Percentiles rank a stretch among this genome's conserved stretches.
These are phyloP conservation scores for Cheilinus undulatus DNA, from an alignment of 2,113 vertebrate genomes.

Conservation along the genomic window DNA sequence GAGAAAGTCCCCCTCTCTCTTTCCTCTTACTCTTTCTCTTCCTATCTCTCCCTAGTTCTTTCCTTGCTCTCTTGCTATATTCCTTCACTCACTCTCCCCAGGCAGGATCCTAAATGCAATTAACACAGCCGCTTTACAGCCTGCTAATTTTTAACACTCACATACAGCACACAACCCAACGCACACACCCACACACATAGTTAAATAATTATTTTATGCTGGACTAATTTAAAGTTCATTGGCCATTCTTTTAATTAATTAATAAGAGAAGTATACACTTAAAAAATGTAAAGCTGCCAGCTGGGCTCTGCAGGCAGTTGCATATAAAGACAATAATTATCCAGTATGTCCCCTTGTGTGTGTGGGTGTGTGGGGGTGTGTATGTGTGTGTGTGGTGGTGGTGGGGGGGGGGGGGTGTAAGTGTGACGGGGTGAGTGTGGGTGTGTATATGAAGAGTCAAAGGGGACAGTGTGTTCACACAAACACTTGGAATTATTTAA, in stretches of 20 bases:
- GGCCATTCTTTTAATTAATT: slow-evolving; percentile 86
- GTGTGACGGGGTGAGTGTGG: slow-evolving; percentile 25
- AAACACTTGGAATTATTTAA: too few relatives aligned
- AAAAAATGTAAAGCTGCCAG: slow-evolving; percentile 79
- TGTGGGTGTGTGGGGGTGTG: slow-evolving; percentile 29
- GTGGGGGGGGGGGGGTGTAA: slow-evolving; percentile 24
- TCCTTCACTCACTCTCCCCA: slow-evolving; percentile 85
- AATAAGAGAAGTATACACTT: slow-evolving; percentile 84
- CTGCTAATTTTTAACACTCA: slow-evolving; percentile 97
- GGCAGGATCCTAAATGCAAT: slow-evolving; percentile 97
- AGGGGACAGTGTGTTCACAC: too few relatives aligned
- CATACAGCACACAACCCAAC: slow-evolving; percentile 15
- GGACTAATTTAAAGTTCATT: slow-evolving; percentile 89
- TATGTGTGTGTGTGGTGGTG: slow-evolving; percentile 22
- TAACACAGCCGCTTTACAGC: slow-evolving; percentile 96
- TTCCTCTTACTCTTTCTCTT: neutral
- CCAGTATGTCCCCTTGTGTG: slow-evolving; percentile 50
- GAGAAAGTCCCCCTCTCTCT: slow-evolving; percentile 41
- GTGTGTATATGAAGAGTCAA: too few relatives aligned
- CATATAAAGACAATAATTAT: slow-evolving; percentile 84
- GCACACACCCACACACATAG: slow-evolving; percentile 21
- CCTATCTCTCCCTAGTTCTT: slow-evolving; percentile 16
- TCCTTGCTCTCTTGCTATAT: slow-evolving; percentile 70
- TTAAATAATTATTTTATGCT: slow-evolving; percentile 85
- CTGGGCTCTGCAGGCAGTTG: slow-evolving; percentile 75